Evolutionary conservation across 2,888 invertebrate genomes (phyloP), one percentile per base, ranked within the genome.

Genomic region (Ctena decussata): DNA sequence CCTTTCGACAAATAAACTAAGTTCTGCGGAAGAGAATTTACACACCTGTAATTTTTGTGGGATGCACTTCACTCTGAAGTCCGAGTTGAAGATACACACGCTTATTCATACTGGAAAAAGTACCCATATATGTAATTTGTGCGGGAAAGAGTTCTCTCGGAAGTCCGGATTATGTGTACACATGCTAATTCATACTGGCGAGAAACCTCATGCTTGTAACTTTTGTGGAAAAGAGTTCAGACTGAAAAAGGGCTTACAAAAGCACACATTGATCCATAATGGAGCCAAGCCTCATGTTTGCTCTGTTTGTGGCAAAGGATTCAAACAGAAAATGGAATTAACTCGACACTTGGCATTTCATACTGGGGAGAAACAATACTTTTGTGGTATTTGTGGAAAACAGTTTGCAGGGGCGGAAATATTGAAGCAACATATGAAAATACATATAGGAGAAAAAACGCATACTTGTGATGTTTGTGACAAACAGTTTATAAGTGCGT

Each of bases 341-440:
- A 30, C 21, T 0, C 1, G 82, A 75, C 74, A 75, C 39, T 37
- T 18, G 70, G 5, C 18, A 70, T 21, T 37, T n/a, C 70, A 70
- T 37, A 18, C 35, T 15, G 70, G 70, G 32, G 35, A 70, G 18
- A 70, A 70, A 21, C 70, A 35, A 35, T 70, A n/a, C 21, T 2
- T 80, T 69, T 89, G 89, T 74, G 75, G 73, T 15, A 53, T 78
- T 32, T 89, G 89, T 74, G 86, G 80, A 1, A 82, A 73, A 18
- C 46, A 69, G 21, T 89, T 86, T 69, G 72, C 79, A n/a, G 75
- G 75, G 3, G 32, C 69, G 15, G 79, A 71, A 2, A 57, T 69
- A 21, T 65, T 83, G 24, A 83, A 78, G 46, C 53, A 71, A 11
- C 89, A 89, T 15, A 78, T 72, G 15, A 77, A 84, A 3, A 86